A percentile compares a stretch with the other conserved stretches of the same genome.
Evolutionary conservation across 2,797 vertebrate genomes (phyloP).

Genomic region (Ctenosaura bakeri): DNA sequence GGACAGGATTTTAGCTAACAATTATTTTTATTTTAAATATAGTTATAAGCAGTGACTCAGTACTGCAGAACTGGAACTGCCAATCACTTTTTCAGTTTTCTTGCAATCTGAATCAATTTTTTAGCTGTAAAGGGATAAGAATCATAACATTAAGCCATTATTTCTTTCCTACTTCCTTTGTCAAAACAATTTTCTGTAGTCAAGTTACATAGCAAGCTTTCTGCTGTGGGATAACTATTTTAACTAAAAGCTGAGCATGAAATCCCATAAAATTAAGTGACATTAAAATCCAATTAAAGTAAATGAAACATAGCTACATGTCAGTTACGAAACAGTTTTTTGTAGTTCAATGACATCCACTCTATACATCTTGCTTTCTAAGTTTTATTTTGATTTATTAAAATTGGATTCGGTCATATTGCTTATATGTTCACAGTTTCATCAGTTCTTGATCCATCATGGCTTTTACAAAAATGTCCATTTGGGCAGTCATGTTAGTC

Average conservation of each 20-base stretch:
- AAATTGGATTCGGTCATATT: not conserved
- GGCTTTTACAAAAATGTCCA: not conserved
- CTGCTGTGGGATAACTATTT: not conserved
- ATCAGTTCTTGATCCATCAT: not conserved
- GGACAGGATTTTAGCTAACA: slow-evolving; percentile 24
- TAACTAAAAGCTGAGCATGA: not conserved
- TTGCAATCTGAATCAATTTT: not conserved
- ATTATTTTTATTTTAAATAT: slow-evolving; percentile 11
- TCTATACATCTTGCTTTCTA: not conserved
- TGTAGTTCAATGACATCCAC: not conserved
- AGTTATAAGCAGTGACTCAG: slow-evolving; percentile 8
- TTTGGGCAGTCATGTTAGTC: not conserved
- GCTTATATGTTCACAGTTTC: not conserved
- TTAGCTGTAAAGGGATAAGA: not conserved
- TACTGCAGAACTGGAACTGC: slow-evolving; percentile 2
- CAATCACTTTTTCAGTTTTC: not conserved
- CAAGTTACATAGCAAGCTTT: not conserved
- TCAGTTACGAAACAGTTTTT: not conserved
- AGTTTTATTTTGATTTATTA: not conserved
- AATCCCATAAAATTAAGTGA: not conserved
- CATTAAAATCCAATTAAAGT: not conserved
- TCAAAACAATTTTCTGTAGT: not conserved
- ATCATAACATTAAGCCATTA: not conserved
- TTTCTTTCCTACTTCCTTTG: not conserved
- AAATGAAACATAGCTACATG: not conserved